Evolutionary conservation across 2,888 invertebrate species (phyloP), one percentile per base, ranked within the genome.

Genomic region (Lottia gigantea): DNA sequence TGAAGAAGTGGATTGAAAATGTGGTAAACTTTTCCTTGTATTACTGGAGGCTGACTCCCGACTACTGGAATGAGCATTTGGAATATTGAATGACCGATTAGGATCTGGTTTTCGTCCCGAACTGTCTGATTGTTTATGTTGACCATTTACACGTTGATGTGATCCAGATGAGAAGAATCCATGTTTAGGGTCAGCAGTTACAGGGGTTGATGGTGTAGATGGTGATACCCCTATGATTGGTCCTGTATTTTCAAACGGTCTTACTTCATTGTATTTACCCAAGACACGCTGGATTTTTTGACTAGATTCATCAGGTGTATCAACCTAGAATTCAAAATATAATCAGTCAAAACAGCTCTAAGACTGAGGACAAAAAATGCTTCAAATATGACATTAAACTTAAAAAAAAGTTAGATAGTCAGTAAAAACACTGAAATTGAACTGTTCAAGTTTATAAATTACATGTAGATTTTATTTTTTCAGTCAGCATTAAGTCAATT

Each of bases 221-320:
- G 55, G 55, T 40, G 40, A 40, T 23, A 55, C 55, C 3, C 55
- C 55, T 12, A 55, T 55, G 19, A 55, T 55, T 23, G 55, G 19
- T 23, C 19, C 19, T 23, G 55, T 23, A 19, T 55, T 19, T 23
- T 19, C 55, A 55, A 23, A 55, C 2, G 55, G 55, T 23, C 23
- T 8, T 23, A 55, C 55, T 55, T 55, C 55, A 55, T 55, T 23
- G 19, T 55, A 55, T 23, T 19, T 23, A 8, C 55, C 55, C 19
- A 55, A 23, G 55, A 55, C 55, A 15, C 23, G 19, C 19, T 55
- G 55, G 19, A 55, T 55, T 23, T 55, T 55, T 4, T 55, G 55
- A 55, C 55, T 55, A 55, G 55, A 55, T 55, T 55, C 55, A 55
- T 55, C 14, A 55, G 23, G 55, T 55, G 55, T 23, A 55, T 23